Evolutionary conservation across 2,888 invertebrate genomes (phyloP).

Genomic region (Melinopterus prodromus): DNA sequence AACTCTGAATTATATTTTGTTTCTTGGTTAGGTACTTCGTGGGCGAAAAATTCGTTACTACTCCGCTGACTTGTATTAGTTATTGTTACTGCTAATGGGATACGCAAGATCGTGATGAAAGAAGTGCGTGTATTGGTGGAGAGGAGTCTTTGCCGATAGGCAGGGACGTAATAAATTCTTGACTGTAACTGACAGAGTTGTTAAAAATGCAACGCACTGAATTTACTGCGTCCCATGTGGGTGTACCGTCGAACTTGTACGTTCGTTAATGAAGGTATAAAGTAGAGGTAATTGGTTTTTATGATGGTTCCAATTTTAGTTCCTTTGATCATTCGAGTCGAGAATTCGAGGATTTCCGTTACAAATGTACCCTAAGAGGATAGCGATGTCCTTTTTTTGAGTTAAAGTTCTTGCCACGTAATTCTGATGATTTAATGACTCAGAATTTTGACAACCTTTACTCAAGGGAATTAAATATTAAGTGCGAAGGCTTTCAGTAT

Average conservation of each 20-base stretch:
- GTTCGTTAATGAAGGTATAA: background rate
- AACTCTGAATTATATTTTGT: conserved; percentile 4
- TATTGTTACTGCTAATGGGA: conserved; percentile 4
- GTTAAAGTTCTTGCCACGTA: background rate
- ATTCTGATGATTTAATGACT: background rate
- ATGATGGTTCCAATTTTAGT: conserved; percentile 4
- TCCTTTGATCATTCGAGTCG: background rate
- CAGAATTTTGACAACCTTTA: background rate
- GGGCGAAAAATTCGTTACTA: background rate
- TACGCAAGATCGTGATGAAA: background rate
- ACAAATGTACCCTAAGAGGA: background rate
- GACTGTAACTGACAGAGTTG: background rate
- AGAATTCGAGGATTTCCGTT: background rate
- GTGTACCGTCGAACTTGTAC: background rate
- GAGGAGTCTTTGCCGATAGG: conserved; percentile 4
- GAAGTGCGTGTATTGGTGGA: background rate
- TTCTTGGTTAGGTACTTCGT: background rate
- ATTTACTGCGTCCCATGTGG: background rate
- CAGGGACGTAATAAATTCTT: background rate
- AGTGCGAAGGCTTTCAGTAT: too few species aligned
- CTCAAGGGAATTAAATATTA: background rate
- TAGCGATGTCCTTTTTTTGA: background rate
- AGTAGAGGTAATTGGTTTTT: background rate
- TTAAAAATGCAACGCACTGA: background rate
- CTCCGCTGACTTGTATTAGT: background rate